phyloP scores from a whole-genome alignment of 2,888 invertebrate genomes.

The Laspeyria flexula region DNA sequence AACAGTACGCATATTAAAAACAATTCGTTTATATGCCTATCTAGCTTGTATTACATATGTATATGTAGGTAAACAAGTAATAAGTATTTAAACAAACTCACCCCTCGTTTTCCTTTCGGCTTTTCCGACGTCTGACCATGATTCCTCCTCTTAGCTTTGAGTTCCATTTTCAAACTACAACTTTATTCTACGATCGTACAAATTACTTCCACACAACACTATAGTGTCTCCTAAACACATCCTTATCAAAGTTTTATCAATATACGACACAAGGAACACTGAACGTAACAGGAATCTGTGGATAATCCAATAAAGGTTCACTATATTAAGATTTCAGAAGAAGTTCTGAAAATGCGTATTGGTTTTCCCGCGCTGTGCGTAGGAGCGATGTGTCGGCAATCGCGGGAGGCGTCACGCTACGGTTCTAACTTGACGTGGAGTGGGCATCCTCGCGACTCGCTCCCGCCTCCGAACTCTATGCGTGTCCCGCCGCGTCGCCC shows the following conservation, averaged over 20 bases:
- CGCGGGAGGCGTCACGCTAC: slow-evolving; percentile 70
- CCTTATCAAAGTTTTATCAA: slow-evolving; percentile 29
- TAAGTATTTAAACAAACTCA: too few species aligned
- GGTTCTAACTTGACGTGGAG: slow-evolving; percentile 65
- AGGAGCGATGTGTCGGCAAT: slow-evolving; percentile 22
- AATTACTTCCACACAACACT: slow-evolving; percentile 48
- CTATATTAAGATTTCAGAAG: slow-evolving; percentile 21
- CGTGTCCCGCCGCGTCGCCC: slow-evolving; percentile 47
- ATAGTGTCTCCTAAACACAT: slow-evolving; percentile 39
- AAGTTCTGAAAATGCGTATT: slow-evolving; percentile 36
- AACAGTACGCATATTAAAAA: too few species aligned
- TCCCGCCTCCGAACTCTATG: slow-evolving; percentile 65
- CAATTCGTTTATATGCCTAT: too few species aligned
- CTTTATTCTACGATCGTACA: slow-evolving; percentile 25
- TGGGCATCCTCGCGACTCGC: slow-evolving; percentile 62
- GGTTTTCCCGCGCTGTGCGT: slow-evolving; percentile 46
- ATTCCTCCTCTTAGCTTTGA: slow-evolving; percentile 56
- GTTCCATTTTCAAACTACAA: slow-evolving; percentile 37
- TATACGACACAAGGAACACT: slow-evolving; percentile 33
- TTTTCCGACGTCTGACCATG: slow-evolving; percentile 65
- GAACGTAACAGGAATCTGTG: slow-evolving; percentile 32
- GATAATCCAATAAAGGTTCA: slow-evolving; percentile 26
- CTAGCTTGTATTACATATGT: not conserved
- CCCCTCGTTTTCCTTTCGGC: slow-evolving; percentile 71
- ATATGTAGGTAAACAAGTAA: slow-evolving; percentile 13